Conservation (phyloP, 1,140 invertebrate species). For the Aphelenchoides fujianensis region DNA sequence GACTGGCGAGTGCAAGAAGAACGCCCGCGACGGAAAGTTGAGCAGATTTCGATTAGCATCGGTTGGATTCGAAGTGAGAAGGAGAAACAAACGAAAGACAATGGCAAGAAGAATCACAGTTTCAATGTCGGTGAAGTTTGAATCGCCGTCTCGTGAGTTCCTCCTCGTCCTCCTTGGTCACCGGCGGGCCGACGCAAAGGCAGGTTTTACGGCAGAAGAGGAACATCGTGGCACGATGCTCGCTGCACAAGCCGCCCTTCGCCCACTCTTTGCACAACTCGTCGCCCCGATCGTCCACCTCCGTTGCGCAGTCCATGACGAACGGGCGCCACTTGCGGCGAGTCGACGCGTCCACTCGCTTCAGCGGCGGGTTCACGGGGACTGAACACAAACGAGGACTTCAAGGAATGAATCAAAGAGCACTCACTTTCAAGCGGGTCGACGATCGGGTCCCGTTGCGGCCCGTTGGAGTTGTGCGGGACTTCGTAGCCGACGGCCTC, state of each 20-base stretch:
- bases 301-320: slow-evolving; percentile 28
- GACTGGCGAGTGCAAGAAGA: too few species aligned
- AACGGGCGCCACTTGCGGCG: slow-evolving; percentile 31
- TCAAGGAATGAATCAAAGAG: background rate
- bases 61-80: too few species aligned
- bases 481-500: slow-evolving; percentile 28
- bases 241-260: slow-evolving; percentile 43
- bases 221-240: slow-evolving; percentile 45
- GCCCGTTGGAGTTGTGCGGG: slow-evolving; percentile 3
- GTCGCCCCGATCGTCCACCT: slow-evolving; percentile 34
- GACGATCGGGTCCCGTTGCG: slow-evolving; percentile 20
- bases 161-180: background rate
- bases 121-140: too few species aligned
- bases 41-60: too few species aligned
- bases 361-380: slow-evolving; percentile 17
- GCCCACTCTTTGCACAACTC: slow-evolving; percentile 36
- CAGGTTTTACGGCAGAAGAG: slow-evolving; percentile 50
- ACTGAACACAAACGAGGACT: slow-evolving; percentile 1
- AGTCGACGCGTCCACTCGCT: slow-evolving; percentile 32
- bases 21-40: too few species aligned
- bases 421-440: background rate
- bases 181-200: slow-evolving; percentile 43
- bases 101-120: too few species aligned
- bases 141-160: too few species aligned
- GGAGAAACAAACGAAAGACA: too few species aligned